Base-by-base conservation (phyloP, 2,797 vertebrate species). In the Xenopus petersii region DNA sequence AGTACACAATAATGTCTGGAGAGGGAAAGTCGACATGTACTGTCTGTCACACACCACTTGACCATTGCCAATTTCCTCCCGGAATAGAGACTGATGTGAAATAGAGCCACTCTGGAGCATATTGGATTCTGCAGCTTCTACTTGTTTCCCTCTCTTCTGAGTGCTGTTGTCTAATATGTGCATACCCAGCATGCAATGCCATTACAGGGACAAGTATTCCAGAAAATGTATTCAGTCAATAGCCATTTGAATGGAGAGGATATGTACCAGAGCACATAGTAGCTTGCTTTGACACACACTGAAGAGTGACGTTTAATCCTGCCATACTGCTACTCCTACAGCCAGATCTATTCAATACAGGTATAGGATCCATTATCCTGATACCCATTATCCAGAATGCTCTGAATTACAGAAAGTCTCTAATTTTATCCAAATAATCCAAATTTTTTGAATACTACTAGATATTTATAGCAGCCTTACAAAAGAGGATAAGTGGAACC, bases 31-130 rank as follows among this genome's bases (percentile, higher is more conserved):
- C 82, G 78, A 81, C 84, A 83, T 79, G 65, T 81, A 79, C 79
- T 80, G 51, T 81, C 73, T 82, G 78, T 82, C 83, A 80, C 81
- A 82, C 81, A 82, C 73, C 82, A 81, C 74, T 79, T 82, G 80
- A 80, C 77, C 70, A 82, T 54, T 82, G 80, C 76, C 58, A 64
- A 59, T 24, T 24, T n/a, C 36, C 72, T 30, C 49, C 26, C n/a
- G 55, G 65, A 60, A 81, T n/a, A 75, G 47, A 69, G 36, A 49
- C 73, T 55, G 33, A 71, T 36, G n/a, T 75, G 33, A 49, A 62
- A 12, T 8, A 63, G 26, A 63, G 24, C 46, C 16, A n/a, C 62
- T 64, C 46, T 64, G 62, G 15, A 63, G n/a, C 11, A 47, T 46
- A 64, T 47, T 64, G 62, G 62, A 64, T 64, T 64, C 15, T 2